These are phyloP conservation scores for Scaptomyza flava DNA, from an alignment of 2,888 invertebrate species.

Conservation along the genomic window DNA sequence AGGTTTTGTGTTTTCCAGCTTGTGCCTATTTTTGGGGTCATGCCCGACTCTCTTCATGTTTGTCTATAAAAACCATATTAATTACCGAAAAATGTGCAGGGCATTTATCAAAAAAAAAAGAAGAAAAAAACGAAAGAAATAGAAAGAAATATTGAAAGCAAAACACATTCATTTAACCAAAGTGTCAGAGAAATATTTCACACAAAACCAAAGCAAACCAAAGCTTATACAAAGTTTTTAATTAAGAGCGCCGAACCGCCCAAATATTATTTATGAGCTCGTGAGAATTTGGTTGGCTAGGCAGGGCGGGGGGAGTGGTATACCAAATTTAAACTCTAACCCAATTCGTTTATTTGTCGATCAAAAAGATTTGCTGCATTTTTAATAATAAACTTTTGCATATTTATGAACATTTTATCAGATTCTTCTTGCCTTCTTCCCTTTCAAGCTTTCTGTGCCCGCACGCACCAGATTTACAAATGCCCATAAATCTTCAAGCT, in stretches of 20 bases:
- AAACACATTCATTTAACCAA: slow-evolving; percentile 50
- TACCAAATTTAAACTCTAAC: slow-evolving; percentile 1
- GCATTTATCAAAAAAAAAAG: slow-evolving; percentile 46
- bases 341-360: slow-evolving; percentile 60
- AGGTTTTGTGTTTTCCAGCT: slow-evolving; percentile 28
- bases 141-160: slow-evolving; percentile 9
- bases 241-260: slow-evolving; percentile 52
- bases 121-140: background rate
- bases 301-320: background rate
- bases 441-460: slow-evolving; percentile 17
- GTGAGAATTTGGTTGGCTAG: slow-evolving; percentile 14
- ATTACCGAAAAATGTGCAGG: slow-evolving; percentile 48
- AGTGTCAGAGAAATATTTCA: slow-evolving; percentile 58
- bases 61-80: slow-evolving; percentile 56
- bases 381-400: slow-evolving; percentile 63
- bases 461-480: slow-evolving; percentile 62
- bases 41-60: slow-evolving; percentile 9
- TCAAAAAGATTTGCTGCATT: slow-evolving; percentile 50
- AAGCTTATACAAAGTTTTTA: slow-evolving; percentile 61
- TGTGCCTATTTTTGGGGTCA: slow-evolving; percentile 36
- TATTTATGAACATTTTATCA: slow-evolving; percentile 39
- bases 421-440: background rate
- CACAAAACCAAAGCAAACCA: slow-evolving; percentile 36
- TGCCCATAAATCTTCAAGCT: slow-evolving; percentile 69
- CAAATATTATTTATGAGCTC: slow-evolving; percentile 62